These are phyloP conservation scores for Anneissia japonica DNA, from an alignment of 35 echinoderm and acorn worm species.

Conservation along the genomic window DNA sequence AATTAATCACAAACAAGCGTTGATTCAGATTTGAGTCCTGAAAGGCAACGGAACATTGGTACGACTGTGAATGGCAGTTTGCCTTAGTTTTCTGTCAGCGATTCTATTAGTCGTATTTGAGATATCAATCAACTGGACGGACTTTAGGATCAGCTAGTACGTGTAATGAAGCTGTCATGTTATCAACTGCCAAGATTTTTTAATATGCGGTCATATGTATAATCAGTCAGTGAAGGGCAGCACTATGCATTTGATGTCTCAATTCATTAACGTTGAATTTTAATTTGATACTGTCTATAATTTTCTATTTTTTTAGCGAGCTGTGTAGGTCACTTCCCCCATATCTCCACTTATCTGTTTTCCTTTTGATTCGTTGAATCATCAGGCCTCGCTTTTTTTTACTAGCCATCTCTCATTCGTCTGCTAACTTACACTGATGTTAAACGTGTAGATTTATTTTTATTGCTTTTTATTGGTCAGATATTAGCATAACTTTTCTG, in stretches of 20 bases:
- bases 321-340: neutral
- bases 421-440: neutral
- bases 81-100: neutral
- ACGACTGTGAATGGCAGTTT: neutral
- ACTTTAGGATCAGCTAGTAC: neutral
- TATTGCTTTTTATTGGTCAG: neutral
- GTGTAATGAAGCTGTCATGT: neutral
- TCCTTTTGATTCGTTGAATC: neutral
- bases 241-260: neutral
- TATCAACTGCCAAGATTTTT: neutral
- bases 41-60: neutral
- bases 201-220: neutral
- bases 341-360: neutral
- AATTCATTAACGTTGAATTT: neutral
- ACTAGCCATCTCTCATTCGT: neutral
- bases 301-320: neutral
- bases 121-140: neutral
- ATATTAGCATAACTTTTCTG: neutral
- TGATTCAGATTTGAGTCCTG: neutral
- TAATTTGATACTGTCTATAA: neutral
- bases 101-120: neutral
- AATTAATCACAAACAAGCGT: neutral
- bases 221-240: neutral
- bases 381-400: neutral
- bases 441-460: neutral